A percentile compares a stretch with the other conserved stretches of the same genome.
These are phyloP conservation scores for Julus scandinavius DNA, from an alignment of 2,888 invertebrate genomes.

Conservation along the genomic window DNA sequence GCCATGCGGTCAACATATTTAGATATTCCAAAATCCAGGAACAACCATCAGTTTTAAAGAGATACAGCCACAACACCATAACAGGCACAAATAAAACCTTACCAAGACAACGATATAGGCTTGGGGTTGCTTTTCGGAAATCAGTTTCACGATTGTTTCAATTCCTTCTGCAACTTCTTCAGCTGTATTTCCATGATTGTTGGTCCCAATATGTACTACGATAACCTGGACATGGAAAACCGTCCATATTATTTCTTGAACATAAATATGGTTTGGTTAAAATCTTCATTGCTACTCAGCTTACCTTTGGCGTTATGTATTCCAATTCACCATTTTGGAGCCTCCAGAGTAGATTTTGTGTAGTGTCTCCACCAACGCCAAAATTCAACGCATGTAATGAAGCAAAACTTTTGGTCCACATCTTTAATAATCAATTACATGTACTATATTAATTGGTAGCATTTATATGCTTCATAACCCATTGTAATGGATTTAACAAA, in stretches of 20 bases:
- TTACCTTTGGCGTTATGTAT: constrained; percentile 86
- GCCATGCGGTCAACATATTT: too few relatives aligned
- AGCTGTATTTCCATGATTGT: constrained; percentile 83
- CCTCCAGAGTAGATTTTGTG: constrained; percentile 90
- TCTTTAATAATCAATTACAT: constrained; percentile 63
- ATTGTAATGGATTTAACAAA: too few relatives aligned
- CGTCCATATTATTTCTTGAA: neutral
- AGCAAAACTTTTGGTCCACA: constrained; percentile 91
- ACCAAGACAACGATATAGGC: constrained; percentile 87
- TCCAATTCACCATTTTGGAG: constrained; percentile 90
- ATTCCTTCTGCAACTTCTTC: constrained; percentile 86
- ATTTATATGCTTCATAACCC: neutral
- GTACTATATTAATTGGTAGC: neutral
- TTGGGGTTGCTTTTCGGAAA: constrained; percentile 80
- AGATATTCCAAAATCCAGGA: too few relatives aligned
- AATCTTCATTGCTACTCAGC: neutral
- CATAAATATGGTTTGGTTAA: neutral
- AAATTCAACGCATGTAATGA: constrained; percentile 92
- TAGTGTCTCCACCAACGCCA: constrained; percentile 87
- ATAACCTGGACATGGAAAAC: constrained; percentile 73
- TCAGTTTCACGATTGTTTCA: constrained; percentile 77
- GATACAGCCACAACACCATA: neutral
- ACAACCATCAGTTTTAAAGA: too few relatives aligned
- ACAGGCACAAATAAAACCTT: constrained; percentile 65
- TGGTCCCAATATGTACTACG: constrained; percentile 88